A percentile compares a stretch with the other conserved stretches of the same genome.
Evolutionary conservation across 2,888 invertebrate genomes (phyloP).

Genomic region (Drosophila differens): DNA sequence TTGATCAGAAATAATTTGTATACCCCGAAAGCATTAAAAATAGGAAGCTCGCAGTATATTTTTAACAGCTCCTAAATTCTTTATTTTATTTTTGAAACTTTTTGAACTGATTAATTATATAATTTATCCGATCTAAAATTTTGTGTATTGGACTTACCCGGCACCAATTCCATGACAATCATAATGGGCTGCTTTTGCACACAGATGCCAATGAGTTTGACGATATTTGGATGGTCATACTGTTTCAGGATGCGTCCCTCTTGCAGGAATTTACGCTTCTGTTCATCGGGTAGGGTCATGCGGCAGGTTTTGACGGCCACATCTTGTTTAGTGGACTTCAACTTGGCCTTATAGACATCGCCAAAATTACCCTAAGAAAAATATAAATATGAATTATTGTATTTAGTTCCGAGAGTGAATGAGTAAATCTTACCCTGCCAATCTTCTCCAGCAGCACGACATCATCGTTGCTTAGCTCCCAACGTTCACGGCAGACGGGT

Average conservation of each 20-base stretch:
- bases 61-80: neutral
- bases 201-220: conserved; percentile 97
- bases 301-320: conserved; percentile 98
- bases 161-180: conserved; percentile 99
- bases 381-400: neutral
- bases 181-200: conserved; percentile 99
- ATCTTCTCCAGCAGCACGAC: conserved; percentile 96
- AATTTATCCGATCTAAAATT: neutral
- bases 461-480: conserved; percentile 98
- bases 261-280: conserved; percentile 96
- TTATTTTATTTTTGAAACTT: neutral
- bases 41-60: neutral
- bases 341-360: conserved; percentile 96
- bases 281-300: conserved; percentile 96
- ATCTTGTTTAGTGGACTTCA: conserved; percentile 92
- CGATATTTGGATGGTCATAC: conserved; percentile 98
- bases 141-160: conserved; percentile 82
- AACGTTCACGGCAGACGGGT: conserved; percentile 94
- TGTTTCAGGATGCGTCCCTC: conserved; percentile 98
- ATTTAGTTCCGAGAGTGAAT: too few relatives aligned
- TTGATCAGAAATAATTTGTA: neutral
- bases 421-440: conserved; percentile 90
- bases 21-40: neutral
- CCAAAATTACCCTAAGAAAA: conserved; percentile 96
- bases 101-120: neutral